Evolutionary conservation across 2,888 invertebrate genomes (phyloP), one percentile per base, ranked within the genome.

Genomic region (Sycophila texana): DNA sequence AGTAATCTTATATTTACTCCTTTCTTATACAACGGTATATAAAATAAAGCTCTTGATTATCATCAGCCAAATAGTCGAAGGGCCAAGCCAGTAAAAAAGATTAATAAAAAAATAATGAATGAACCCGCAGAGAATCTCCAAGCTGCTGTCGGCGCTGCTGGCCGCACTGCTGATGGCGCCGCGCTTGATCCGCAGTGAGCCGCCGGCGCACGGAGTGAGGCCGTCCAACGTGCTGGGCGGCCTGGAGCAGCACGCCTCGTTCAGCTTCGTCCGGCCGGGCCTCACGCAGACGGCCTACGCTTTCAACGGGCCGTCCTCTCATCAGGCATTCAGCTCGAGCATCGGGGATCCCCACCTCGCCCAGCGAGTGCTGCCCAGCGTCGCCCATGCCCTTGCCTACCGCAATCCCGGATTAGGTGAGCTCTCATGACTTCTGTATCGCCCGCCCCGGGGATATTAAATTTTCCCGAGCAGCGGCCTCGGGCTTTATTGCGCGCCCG

Each of bases 271-370:
- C 4, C 84, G 89, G 18, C 89, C 89, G 1, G 89, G 89, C 51
- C 84, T 89, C 39, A 89, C 89, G 5, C 89, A 89, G 81, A 89
- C 89, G 0, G 86, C 89, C 0, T 89, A 86, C 18, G 84, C 89
- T 2, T 89, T 89, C 73, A 87, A 85, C 67, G 89, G 89, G 4
- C 89, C 89, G 0, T 88, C 88, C 20, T 89, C 89, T 18, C 89
- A 89, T 81, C 89, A 89, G 76, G 84, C 88, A 0, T 89, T 89
- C 77, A 88, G 87, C 66, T 87, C 89, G 26, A 88, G 85, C 74
- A 83, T 89, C 67, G 89, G 89, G 14, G 87, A 89, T 83, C 85
- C 87, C 4, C 84, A 87, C 60, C 80, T 89, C 22, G 86, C 85
- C 0, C 87, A 89, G 26, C 86, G 75, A 77, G 89, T 89, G 30